phyloP scores from a whole-genome alignment of 2,113 vertebrate species.

The Callocephalon fimbriatum region DNA sequence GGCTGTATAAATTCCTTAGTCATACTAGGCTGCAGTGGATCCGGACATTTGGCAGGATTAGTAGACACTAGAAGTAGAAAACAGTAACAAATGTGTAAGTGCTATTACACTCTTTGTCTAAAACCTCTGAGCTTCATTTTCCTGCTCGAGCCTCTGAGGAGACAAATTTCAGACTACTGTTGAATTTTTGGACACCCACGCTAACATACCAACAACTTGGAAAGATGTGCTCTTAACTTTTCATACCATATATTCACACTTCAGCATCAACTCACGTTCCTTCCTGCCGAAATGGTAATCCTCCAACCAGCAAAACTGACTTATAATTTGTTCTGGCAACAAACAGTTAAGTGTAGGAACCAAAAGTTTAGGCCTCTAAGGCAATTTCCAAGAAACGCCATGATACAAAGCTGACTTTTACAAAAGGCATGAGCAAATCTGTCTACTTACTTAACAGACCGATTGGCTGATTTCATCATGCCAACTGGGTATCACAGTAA shows the following conservation, averaged over 20 bases:
- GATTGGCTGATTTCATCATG: neutral
- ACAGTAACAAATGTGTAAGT: neutral
- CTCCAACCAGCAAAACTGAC: neutral
- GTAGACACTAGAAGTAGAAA: neutral
- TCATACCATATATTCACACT: neutral
- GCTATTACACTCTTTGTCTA: neutral
- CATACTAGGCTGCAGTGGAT: neutral
- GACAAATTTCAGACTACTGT: neutral
- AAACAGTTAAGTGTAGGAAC: neutral
- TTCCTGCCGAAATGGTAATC: neutral
- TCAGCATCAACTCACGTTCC: neutral
- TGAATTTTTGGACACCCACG: neutral
- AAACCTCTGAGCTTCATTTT: neutral
- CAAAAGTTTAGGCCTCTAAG: neutral
- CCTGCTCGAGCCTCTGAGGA: accelerated
- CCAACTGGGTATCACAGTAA: neutral
- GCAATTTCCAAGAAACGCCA: neutral
- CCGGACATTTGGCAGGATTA: neutral
- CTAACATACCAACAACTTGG: neutral
- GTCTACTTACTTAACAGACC: neutral
- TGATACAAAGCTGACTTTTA: neutral
- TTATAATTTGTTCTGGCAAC: neutral
- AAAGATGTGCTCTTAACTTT: neutral
- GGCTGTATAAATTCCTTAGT: neutral
- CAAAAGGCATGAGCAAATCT: neutral